Percentiles rank a stretch among this genome's conserved stretches.
These are phyloP conservation scores for Illadopsis cleaveri DNA, from an alignment of 2,113 vertebrate species.

Conservation along the genomic window DNA sequence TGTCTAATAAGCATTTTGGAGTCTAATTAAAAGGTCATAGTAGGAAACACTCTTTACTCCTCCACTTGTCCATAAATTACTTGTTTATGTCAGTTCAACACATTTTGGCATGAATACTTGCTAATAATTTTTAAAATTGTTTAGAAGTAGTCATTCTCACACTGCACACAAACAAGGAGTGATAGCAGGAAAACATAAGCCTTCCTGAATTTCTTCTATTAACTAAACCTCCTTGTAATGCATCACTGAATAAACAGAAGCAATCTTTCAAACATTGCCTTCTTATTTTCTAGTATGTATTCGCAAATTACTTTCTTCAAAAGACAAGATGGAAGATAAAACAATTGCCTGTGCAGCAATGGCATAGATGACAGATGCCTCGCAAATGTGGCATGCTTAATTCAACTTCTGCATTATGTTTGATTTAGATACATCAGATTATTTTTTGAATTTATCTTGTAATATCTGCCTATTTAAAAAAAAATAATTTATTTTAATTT, in stretches of 20 bases:
- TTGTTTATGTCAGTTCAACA: neutral
- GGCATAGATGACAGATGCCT: neutral
- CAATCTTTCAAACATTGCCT: neutral
- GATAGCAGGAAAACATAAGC: rapidly evolving
- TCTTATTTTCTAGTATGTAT: neutral
- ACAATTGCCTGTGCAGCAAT: neutral
- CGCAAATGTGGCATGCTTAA: neutral
- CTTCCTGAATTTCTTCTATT: neutral
- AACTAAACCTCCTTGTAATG: neutral
- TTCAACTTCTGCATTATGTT: neutral
- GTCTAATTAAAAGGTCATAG: neutral
- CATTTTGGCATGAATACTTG: neutral
- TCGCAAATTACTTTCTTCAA: neutral
- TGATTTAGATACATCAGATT: neutral
- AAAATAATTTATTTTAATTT: no score
- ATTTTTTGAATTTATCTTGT: neutral
- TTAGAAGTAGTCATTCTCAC: neutral
- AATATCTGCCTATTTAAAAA: no score
- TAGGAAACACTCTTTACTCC: neutral
- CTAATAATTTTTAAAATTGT: neutral
- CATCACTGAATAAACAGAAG: neutral
- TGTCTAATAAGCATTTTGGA: neutral
- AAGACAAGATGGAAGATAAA: neutral
- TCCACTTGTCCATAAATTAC: neutral
- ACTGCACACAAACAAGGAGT: neutral